Evolutionary conservation across 2,797 vertebrate genomes (phyloP), one percentile per base, ranked within the genome.

Genomic region (Galaxias olidus): DNA sequence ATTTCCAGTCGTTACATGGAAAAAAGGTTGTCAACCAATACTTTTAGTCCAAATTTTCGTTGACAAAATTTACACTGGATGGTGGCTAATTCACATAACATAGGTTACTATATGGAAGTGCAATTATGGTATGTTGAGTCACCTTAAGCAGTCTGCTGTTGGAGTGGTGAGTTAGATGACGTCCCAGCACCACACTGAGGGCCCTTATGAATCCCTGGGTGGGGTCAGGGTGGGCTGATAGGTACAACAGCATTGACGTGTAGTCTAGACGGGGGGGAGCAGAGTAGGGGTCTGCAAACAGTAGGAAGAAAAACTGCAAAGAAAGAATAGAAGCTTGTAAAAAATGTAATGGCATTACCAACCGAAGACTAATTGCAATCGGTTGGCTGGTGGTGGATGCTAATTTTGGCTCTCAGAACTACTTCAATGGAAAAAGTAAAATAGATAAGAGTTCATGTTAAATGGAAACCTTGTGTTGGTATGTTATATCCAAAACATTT

Each of bases 281-380:
- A 18, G 69, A 60, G 41, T 77, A 80, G 47, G 46, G 77, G 83
- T 94, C 90, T 0, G 83, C 91, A 92, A 98, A 97, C 63, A 98
- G 62, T 71, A 71, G 81, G 76, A 96, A 97, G 85, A 97, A 95
- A 80, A 97, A 94, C 96, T 98, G 61, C 11, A 65, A 75, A 53
- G 59, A 41, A 48, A 76, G 13, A 71, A 57, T 4, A 55, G 8
- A 30, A 30, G 30, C 6, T 30, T 30, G 30, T 30, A 30, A 2
- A 2, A 30, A 30, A 2, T 30, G 30, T 30, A 30, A 30, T 30
- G 30, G 11, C 11, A 11, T n/a, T n/a, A 12, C 17, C 51, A 17
- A 17, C 20, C 10, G n/a, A 48, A 6, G 40, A 42, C 17, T 10
- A 10, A 8, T 57, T 43, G n/a, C 10, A 55, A 30, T 18, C 20